These are phyloP conservation scores for Antechinus flavipes DNA, from an alignment of 2,113 vertebrate genomes.

Conservation along the genomic window DNA sequence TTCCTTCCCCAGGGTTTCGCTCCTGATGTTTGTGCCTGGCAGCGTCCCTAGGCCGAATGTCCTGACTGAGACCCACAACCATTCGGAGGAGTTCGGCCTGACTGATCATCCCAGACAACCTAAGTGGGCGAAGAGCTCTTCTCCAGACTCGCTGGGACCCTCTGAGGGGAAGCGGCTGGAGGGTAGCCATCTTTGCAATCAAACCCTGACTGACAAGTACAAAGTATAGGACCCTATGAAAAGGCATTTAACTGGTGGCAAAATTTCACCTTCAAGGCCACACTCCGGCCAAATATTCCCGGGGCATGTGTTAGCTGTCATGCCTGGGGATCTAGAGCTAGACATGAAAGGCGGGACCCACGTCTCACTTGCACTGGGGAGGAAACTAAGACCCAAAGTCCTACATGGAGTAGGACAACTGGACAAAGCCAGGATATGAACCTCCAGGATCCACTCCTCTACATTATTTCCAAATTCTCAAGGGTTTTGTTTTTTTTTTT, in stretches of 20 bases:
- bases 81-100: not conserved
- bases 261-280: not conserved
- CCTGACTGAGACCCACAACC: not conserved
- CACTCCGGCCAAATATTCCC: not conserved
- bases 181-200: not conserved
- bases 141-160: not conserved
- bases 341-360: not conserved
- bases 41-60: not conserved
- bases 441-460: not conserved
- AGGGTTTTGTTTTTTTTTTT: not conserved
- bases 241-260: not conserved
- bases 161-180: too few species aligned
- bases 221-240: too few species aligned
- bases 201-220: not conserved
- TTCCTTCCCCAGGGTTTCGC: not conserved
- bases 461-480: not conserved
- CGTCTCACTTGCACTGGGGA: not conserved
- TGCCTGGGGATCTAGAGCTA: not conserved
- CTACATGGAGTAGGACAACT: not conserved
- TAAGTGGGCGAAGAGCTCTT: not conserved
- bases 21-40: not conserved
- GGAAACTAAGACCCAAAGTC: not conserved
- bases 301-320: not conserved
- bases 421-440: not conserved
- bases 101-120: not conserved